Percentiles rank a stretch among this genome's conserved stretches.
phyloP scores from a whole-genome alignment of 2,888 invertebrate genomes.

The Callosobruchus maculatus region DNA sequence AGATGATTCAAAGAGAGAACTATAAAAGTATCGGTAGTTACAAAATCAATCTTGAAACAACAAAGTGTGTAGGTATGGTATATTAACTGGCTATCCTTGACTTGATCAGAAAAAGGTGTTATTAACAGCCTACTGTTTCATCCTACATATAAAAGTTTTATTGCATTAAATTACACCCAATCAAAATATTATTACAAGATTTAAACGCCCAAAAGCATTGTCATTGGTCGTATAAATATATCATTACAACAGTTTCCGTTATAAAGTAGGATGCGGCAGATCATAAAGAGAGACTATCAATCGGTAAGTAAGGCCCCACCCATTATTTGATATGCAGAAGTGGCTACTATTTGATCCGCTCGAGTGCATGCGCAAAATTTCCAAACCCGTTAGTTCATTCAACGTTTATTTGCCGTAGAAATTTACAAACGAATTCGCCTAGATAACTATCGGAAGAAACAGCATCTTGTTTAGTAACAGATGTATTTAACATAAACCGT shows the following conservation, averaged over 20 bases:
- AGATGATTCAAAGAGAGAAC: no score
- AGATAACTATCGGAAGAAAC: not conserved
- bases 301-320: not conserved
- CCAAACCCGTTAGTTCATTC: not conserved
- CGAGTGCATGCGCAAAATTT: not conserved
- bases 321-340: not conserved
- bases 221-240: not conserved
- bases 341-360: not conserved
- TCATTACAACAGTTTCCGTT: not conserved
- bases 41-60: no score
- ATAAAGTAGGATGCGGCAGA: not conserved
- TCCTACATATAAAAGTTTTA: no score
- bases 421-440: not conserved
- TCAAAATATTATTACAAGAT: no score
- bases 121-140: not conserved
- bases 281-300: not conserved
- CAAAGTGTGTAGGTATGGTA: not conserved
- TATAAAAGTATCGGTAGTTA: no score
- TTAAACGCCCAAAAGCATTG: not conserved
- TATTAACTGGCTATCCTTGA: not conserved
- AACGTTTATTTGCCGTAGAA: not conserved
- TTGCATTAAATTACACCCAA: not conserved
- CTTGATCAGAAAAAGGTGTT: not conserved
- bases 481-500: not conserved
- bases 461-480: not conserved